Conservation (phyloP, 2,888 invertebrate species). For the Erebia palarica region DNA sequence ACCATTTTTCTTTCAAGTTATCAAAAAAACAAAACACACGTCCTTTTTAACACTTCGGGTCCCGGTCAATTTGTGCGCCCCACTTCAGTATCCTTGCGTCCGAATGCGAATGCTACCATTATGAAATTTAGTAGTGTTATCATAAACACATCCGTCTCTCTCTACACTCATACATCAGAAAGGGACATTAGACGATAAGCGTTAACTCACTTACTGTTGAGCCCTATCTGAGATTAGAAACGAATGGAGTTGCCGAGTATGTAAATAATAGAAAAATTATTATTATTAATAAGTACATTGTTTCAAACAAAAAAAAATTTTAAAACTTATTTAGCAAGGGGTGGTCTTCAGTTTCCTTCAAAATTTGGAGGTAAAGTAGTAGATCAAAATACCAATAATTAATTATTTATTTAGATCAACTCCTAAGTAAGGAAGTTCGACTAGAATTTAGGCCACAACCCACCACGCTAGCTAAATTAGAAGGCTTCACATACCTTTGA, state of each 20-base stretch:
- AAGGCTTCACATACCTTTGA: too few relatives aligned
- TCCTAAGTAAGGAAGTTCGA: too few relatives aligned
- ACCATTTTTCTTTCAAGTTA: constrained; percentile 52
- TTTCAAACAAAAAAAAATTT: not conserved
- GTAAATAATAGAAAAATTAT: too few relatives aligned
- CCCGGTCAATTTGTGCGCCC: constrained; percentile 64
- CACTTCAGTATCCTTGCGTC: constrained; percentile 57
- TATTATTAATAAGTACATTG: not conserved
- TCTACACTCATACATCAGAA: constrained; percentile 40
- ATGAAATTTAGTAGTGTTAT: constrained; percentile 51
- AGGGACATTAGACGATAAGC: constrained; percentile 41
- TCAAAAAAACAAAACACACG: constrained; percentile 34
- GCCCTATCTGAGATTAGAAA: constrained; percentile 42
- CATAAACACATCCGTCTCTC: constrained; percentile 43
- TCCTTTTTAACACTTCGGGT: constrained; percentile 41
- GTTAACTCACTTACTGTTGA: constrained; percentile 35
- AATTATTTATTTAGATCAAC: too few relatives aligned
- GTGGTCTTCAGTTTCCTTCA: not conserved
- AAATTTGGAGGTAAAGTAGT: not conserved
- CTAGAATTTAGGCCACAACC: too few relatives aligned
- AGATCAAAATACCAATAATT: too few relatives aligned
- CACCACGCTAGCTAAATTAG: too few relatives aligned
- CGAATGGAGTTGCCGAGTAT: constrained; percentile 25
- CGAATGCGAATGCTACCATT: constrained; percentile 54
- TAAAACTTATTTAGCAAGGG: too few relatives aligned